Evolutionary conservation across 1,140 invertebrate genomes (phyloP).

Genomic region (Mactra quadrangularis): DNA sequence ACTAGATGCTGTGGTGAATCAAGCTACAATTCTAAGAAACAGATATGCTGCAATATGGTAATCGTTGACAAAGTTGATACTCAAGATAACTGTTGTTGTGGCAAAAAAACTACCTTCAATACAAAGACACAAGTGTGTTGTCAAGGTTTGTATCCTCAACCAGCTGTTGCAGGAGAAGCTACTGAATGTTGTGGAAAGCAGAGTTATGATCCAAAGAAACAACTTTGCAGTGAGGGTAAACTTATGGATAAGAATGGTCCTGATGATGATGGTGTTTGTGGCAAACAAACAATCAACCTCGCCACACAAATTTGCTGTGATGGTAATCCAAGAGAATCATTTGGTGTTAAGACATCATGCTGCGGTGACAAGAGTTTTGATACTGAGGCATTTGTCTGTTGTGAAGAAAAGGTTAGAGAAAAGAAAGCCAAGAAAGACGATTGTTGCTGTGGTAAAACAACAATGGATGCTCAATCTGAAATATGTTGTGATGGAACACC

Average conservation of each 20-base stretch:
- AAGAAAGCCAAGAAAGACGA: conserved; percentile 56
- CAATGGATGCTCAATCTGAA: conserved; percentile 51
- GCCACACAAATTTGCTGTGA: conserved; percentile 56
- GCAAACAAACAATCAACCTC: conserved; percentile 38
- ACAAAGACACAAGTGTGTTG: conserved; percentile 53
- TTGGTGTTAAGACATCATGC: conserved; percentile 44
- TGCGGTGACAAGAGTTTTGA: conserved; percentile 52
- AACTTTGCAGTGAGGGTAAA: conserved; percentile 44
- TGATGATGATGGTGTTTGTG: conserved; percentile 48
- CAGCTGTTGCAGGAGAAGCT: conserved; percentile 36
- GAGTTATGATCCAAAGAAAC: conserved; percentile 39
- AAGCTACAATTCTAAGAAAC: conserved; percentile 42
- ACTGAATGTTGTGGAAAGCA: conserved; percentile 49
- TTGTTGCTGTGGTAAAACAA: conserved; percentile 57
- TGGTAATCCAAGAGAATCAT: conserved; percentile 19
- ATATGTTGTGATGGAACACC: conserved; percentile 51
- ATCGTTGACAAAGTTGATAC: conserved; percentile 31
- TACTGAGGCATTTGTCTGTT: conserved; percentile 41
- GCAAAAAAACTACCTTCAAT: conserved; percentile 42
- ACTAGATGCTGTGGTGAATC: conserved; percentile 52
- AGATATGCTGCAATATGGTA: conserved; percentile 49
- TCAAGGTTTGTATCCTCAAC: conserved; percentile 48
- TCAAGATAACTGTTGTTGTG: conserved; percentile 61
- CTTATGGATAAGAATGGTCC: conserved; percentile 36
- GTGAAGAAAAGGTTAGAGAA: conserved; percentile 42